phyloP scores from a whole-genome alignment of 2,113 vertebrate genomes.

The Regulus satrapa region DNA sequence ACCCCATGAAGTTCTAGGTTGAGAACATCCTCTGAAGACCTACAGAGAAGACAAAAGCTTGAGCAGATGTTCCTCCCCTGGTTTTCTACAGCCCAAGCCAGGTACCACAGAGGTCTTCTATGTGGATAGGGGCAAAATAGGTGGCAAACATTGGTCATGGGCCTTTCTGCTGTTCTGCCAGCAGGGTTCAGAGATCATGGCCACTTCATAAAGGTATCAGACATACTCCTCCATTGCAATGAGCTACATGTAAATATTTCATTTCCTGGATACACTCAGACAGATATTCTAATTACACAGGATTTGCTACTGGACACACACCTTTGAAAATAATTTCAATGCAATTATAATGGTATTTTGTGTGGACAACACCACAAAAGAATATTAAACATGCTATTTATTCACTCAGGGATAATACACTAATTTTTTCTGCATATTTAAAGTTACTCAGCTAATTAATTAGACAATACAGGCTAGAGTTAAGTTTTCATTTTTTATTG shows the following conservation, averaged over 20 bases:
- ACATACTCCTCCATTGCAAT: constrained; percentile 3
- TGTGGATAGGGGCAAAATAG: constrained; percentile 56
- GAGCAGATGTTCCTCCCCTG: neutral
- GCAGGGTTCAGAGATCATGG: constrained; percentile 53
- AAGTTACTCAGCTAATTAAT: constrained; percentile 42
- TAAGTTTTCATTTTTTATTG: constrained; percentile 55
- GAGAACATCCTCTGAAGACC: neutral
- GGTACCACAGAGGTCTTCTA: constrained; percentile 37
- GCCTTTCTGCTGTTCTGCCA: constrained; percentile 7
- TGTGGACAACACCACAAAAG: constrained; percentile 49
- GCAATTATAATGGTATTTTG: constrained; percentile 59
- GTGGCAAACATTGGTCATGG: constrained; percentile 13
- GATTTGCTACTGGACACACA: constrained; percentile 69
- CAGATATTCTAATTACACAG: constrained; percentile 67
- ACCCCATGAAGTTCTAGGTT: neutral
- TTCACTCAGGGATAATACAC: neutral
- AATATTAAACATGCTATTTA: constrained; percentile 19
- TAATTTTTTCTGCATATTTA: constrained; percentile 28
- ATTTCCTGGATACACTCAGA: constrained; percentile 57
- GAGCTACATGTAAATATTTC: constrained; percentile 71
- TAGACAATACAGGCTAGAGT: constrained; percentile 35
- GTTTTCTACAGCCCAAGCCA: constrained; percentile 7
- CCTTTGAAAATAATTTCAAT: constrained; percentile 60
- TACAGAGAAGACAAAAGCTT: neutral
- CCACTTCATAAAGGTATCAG: constrained; percentile 60